Evolutionary conservation across 92 coral and sea anemone species (phyloP), one percentile per base, ranked within the genome.

Genomic region (Ricordea florida): DNA sequence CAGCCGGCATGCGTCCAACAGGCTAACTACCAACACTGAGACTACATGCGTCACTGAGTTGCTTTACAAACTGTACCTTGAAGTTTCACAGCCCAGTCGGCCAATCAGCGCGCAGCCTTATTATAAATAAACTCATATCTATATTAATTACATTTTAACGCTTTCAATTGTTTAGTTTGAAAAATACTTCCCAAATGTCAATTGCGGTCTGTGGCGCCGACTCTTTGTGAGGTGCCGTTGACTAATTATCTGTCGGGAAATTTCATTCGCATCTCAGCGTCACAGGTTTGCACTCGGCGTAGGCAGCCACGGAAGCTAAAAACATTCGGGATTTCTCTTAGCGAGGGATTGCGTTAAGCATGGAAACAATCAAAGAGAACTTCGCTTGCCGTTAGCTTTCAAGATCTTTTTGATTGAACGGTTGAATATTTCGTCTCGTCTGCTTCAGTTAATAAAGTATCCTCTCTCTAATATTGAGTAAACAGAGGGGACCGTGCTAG

Each of bases 131-230:
- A 89, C 88, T 89, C 94, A 89, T 88, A 96, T 96, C 99, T 92
- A 84, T 96, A 92, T 96, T 96, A 96, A 96, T 96, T 96, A 96
- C 96, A 84, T 90, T 90, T 96, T 92, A 96, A 92, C 97, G 97
- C 94, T 92, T 94, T 85, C 99, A 93, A 92, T 87, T 91, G 97
- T 91, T 84, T 84, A 69, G 93, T 66, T 81, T 81, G 92, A 80
- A 86, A 91, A 91, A 85, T 91, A 85, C 89, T 87, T 88, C 87
- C 80, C 87, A 78, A 87, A 87, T 91, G 97, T 85, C 93, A 84
- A 87, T 87, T 76, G 97, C 80, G 83, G 97, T 66, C 51, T 79
- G 92, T 57, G 78, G 78, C 63, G 88, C 89, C 80, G 90, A 81
- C 88, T 57, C 78, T 86, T 76, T 86, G 72, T 69, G 41, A 68